phyloP scores from a whole-genome alignment of 2,888 invertebrate species.

The Meliscaeva auricollis region DNA sequence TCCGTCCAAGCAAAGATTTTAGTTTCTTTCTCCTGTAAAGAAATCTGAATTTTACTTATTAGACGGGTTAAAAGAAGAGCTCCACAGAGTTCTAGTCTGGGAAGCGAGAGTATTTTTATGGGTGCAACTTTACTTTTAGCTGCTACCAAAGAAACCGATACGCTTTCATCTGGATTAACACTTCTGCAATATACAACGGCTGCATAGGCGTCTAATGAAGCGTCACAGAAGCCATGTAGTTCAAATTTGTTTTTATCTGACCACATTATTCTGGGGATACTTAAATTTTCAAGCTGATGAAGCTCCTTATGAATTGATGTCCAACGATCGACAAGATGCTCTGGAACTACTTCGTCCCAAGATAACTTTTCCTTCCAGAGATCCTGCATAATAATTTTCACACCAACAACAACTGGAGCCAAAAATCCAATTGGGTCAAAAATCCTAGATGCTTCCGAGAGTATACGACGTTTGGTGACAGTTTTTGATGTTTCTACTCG shows the following conservation, averaged over 20 bases:
- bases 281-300: no score
- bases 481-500: no score
- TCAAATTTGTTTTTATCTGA: conserved; percentile 14
- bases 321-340: no score
- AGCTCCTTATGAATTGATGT: no score
- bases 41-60: conserved; percentile 24
- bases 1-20: neutral
- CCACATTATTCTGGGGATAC: no score
- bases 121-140: conserved; percentile 13
- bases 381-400: no score
- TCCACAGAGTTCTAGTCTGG: conserved; percentile 32
- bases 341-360: no score
- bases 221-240: conserved; percentile 35
- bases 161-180: neutral
- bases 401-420: conserved; percentile 13
- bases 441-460: neutral
- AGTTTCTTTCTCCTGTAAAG: conserved; percentile 20
- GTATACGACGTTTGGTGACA: neutral
- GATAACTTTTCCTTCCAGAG: no score
- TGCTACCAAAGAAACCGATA: conserved; percentile 7
- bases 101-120: conserved; percentile 6
- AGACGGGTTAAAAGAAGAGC: conserved; percentile 35
- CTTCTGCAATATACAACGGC: conserved; percentile 23
- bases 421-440: conserved; percentile 1
- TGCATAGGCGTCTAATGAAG: conserved; percentile 29